phyloP scores from a whole-genome alignment of 1,140 invertebrate species.

The Musca vetustissima region DNA sequence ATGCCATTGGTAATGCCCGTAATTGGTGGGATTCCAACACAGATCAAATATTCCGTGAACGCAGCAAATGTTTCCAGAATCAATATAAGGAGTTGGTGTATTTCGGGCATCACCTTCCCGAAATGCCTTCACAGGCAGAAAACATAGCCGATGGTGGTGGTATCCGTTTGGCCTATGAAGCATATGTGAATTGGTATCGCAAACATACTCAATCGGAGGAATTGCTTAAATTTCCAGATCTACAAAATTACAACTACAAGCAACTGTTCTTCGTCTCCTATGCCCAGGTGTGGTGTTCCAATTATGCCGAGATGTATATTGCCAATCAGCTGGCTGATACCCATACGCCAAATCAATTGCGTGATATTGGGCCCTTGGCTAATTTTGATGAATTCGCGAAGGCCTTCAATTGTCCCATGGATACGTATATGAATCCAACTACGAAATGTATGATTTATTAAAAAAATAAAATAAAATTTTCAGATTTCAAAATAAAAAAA shows the following conservation, averaged over 20 bases:
- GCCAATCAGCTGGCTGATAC: slow-evolving; percentile 26
- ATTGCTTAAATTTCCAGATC: neutral
- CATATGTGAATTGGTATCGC: slow-evolving; percentile 25
- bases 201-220: neutral
- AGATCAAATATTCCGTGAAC: slow-evolving; percentile 8
- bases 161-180: slow-evolving; percentile 37
- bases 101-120: slow-evolving; percentile 27
- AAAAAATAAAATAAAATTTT: too few relatives aligned
- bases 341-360: slow-evolving; percentile 38
- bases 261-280: slow-evolving; percentile 42
- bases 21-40: slow-evolving; percentile 21
- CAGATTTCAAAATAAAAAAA: too few relatives aligned
- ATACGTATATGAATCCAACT: slow-evolving; percentile 29
- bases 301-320: neutral
- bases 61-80: slow-evolving; percentile 36
- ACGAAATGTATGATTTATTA: slow-evolving; percentile 38
- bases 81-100: slow-evolving; percentile 29
- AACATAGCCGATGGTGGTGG: slow-evolving; percentile 40
- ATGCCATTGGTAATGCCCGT: slow-evolving; percentile 32
- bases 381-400: slow-evolving; percentile 36
- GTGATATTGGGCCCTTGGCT: slow-evolving; percentile 32
- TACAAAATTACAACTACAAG: slow-evolving; percentile 7
- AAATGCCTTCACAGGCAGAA: slow-evolving; percentile 35
- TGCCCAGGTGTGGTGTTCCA: slow-evolving; percentile 43
- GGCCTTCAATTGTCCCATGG: slow-evolving; percentile 29